Base-by-base conservation (phyloP, 2,113 vertebrate genomes). In the Megaptera novaeangliae region DNA sequence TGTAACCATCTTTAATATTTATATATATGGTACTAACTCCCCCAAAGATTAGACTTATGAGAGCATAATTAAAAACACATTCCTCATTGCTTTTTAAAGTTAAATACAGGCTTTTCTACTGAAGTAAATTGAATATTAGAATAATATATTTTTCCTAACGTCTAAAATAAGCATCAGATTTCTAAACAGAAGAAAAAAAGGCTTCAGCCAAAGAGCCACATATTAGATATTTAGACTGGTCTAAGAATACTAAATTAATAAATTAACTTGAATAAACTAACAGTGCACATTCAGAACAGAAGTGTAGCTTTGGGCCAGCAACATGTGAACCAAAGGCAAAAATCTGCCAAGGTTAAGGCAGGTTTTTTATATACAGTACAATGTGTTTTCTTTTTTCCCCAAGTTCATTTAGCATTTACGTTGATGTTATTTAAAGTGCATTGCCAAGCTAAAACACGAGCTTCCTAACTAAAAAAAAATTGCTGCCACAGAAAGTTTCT, bases 281-380 rank as follows among this genome's bases (percentile, higher is more conserved):
- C 95, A 97, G 71, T 81, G 69, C 81, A 96, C 91, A 98, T 97
- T 98, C 91, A 59, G 0, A 92, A 98, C 10, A 95, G 72, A 98
- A 98, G 80, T 94, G 75, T 63, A 98, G 96, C 61, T 98, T 98
- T 88, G 92, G 86, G 95, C 97, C 95, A 98, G 97, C 72, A 95
- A 98, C 90, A 88, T 93, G 74, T 91, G 96, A 98, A 83, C 77
- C 96, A 98, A 94, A 96, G 92, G 94, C 96, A 98, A 98, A 98
- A 94, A 61, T 96, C 96, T 55, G 93, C 98, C 96, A 78, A 88
- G 93, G 78, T 96, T 90, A 97, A 98, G 96, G 95, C 91, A 72
- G 88, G 52, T 14, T 91, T 82, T 34, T 61, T 77, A 95, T 80
- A 68, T 63, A 97, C 83, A 97, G 95, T 95, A 92, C 89, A 46